Conservation (phyloP, 2,888 invertebrate genomes). For the Blera fallax region DNA sequence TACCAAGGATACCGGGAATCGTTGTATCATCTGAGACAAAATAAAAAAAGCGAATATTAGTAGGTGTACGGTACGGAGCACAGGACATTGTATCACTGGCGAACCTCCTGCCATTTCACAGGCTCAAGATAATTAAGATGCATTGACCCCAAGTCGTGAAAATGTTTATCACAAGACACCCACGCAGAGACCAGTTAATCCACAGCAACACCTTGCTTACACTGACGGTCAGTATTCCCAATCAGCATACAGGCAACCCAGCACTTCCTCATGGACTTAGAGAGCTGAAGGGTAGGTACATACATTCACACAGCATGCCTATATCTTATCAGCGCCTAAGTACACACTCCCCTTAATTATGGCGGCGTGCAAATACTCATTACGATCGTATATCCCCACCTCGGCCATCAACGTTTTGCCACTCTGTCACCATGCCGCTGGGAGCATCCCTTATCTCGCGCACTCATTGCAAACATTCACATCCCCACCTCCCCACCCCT, state of each 20-base stretch:
- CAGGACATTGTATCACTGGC: too few species aligned
- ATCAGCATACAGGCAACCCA: neutral
- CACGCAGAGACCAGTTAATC: too few species aligned
- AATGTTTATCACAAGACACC: too few species aligned
- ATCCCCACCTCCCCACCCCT: conserved; percentile 18
- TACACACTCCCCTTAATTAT: conserved; percentile 70
- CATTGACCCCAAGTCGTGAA: too few species aligned
- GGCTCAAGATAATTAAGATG: too few species aligned
- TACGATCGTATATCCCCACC: conserved; percentile 66
- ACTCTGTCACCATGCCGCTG: conserved; percentile 44
- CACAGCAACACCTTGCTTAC: neutral
- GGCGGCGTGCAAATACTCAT: conserved; percentile 70
- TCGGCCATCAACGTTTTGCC: conserved; percentile 41
- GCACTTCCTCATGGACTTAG: neutral
- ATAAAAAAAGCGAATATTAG: too few species aligned
- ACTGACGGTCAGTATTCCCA: neutral
- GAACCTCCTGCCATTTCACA: too few species aligned
- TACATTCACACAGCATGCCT: conserved; percentile 31
- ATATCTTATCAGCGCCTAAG: conserved; percentile 62
- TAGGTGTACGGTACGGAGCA: too few species aligned
- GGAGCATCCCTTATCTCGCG: conserved; percentile 68
- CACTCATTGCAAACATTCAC: conserved; percentile 72
- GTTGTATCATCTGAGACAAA: too few species aligned
- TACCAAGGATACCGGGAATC: too few species aligned
- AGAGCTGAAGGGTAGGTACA: neutral